Conservation (phyloP, 2,888 invertebrate genomes). For the Augiades crinisus region DNA sequence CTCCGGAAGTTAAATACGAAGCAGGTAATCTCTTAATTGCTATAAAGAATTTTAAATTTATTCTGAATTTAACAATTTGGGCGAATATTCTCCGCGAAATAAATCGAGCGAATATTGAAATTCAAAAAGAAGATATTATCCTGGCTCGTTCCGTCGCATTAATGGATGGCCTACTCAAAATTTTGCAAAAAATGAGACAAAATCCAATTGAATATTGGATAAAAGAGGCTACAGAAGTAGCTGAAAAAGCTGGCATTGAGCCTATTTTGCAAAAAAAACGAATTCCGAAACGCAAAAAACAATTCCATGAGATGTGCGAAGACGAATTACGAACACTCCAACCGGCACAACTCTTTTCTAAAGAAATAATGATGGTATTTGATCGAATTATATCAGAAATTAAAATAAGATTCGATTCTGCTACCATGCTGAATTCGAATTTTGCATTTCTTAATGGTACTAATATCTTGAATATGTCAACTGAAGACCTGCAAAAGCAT, state of each 20-base stretch:
- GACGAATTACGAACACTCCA: slow-evolving; percentile 32
- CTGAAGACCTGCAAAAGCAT: slow-evolving; percentile 35
- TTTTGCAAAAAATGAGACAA: slow-evolving; percentile 34
- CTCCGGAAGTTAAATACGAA: slow-evolving; percentile 34
- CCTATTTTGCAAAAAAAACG: slow-evolving; percentile 29
- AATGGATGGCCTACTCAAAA: slow-evolving; percentile 31
- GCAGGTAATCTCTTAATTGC: slow-evolving; percentile 31
- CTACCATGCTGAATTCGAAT: slow-evolving; percentile 32
- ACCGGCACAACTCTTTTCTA: slow-evolving; percentile 29
- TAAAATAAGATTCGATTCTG: slow-evolving; percentile 31
- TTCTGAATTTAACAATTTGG: slow-evolving; percentile 25
- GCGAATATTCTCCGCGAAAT: slow-evolving; percentile 34
- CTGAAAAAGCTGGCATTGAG: slow-evolving; percentile 30
- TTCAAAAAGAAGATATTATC: slow-evolving; percentile 29
- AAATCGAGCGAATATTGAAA: slow-evolving; percentile 31
- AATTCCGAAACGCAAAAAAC: slow-evolving; percentile 32
- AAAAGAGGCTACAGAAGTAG: slow-evolving; percentile 31
- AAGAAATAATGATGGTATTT: slow-evolving; percentile 32
- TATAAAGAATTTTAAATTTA: slow-evolving; percentile 32
- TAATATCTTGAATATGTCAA: slow-evolving; percentile 35
- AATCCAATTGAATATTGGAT: slow-evolving; percentile 33
- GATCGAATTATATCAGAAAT: slow-evolving; percentile 33
- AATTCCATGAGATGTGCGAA: slow-evolving; percentile 34
- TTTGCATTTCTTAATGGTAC: slow-evolving; percentile 35
- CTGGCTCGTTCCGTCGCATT: slow-evolving; percentile 29